Conservation (phyloP, 1,140 invertebrate species). For the Diachasmimorpha longicaudata region DNA sequence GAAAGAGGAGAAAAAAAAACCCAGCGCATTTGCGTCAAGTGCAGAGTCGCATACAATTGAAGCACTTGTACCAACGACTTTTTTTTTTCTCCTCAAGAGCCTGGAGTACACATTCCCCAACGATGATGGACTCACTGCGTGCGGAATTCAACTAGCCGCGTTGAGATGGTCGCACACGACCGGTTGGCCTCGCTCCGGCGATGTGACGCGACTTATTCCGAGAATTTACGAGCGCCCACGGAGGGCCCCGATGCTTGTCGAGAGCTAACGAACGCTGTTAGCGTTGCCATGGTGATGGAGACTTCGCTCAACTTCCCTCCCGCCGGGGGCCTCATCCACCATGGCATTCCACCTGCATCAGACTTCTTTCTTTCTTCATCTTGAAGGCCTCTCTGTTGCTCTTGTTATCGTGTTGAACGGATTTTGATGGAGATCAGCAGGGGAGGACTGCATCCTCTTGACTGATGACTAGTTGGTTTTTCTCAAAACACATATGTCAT, state of each 20-base stretch:
- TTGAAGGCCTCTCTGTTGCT: not conserved
- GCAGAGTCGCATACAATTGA: not conserved
- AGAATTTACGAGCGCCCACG: conserved; percentile 27
- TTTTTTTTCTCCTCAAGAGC: not conserved
- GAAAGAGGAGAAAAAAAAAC: not conserved
- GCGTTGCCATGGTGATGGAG: conserved; percentile 50
- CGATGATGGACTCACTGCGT: conserved; percentile 39
- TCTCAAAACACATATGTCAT: no score
- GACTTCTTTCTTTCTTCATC: not conserved
- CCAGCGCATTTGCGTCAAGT: not conserved
- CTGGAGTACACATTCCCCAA: conserved; percentile 3
- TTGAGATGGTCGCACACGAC: conserved; percentile 41
- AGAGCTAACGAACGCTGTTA: conserved; percentile 23
- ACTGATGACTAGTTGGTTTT: no score
- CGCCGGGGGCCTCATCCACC: conserved; percentile 18
- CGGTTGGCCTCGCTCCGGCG: conserved; percentile 54
- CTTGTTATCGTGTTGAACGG: not conserved
- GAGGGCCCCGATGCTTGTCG: conserved; percentile 28
- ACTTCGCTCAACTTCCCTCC: conserved; percentile 30
- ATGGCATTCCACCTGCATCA: not conserved
- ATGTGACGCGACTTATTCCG: conserved; percentile 30
- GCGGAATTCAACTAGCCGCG: conserved; percentile 51
- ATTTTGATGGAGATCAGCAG: not conserved
- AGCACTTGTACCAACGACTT: not conserved
- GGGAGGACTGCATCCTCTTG: not conserved